These are phyloP conservation scores for Drosophila rellima DNA, from an alignment of 2,888 invertebrate genomes.

Conservation along the genomic window DNA sequence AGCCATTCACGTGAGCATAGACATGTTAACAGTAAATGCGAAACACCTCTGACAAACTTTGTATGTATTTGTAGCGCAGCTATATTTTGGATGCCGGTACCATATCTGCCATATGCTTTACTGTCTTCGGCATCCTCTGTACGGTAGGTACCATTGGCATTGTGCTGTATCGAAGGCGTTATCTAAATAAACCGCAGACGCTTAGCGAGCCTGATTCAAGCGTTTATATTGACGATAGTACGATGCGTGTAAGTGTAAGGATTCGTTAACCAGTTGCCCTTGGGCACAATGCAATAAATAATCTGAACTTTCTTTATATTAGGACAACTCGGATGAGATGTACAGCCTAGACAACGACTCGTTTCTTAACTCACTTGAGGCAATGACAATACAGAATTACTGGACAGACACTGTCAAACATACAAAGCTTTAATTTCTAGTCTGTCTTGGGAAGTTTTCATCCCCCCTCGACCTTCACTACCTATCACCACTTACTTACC, in stretches of 20 bases:
- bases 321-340: conserved; percentile 98
- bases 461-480: neutral
- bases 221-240: conserved; percentile 94
- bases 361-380: conserved; percentile 96
- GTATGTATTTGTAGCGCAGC: conserved; percentile 62
- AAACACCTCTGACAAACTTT: neutral
- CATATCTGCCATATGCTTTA: conserved; percentile 90
- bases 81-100: conserved; percentile 87
- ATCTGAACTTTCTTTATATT: neutral
- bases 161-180: conserved; percentile 90
- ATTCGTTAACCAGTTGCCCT: conserved; percentile 81
- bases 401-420: conserved; percentile 97
- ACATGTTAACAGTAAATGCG: neutral
- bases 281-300: neutral
- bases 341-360: conserved; percentile 97
- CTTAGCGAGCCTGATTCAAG: conserved; percentile 94
- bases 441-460: conserved; percentile 17
- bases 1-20: conserved; percentile 77
- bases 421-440: conserved; percentile 90
- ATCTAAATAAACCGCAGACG: conserved; percentile 93
- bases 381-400: conserved; percentile 97
- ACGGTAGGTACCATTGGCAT: conserved; percentile 89
- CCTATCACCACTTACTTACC: neutral
- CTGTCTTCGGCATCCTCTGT: conserved; percentile 89
- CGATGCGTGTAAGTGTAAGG: conserved; percentile 90